Conservation (phyloP, 2,888 invertebrate genomes). For the Trichogramma evanescens region DNA sequence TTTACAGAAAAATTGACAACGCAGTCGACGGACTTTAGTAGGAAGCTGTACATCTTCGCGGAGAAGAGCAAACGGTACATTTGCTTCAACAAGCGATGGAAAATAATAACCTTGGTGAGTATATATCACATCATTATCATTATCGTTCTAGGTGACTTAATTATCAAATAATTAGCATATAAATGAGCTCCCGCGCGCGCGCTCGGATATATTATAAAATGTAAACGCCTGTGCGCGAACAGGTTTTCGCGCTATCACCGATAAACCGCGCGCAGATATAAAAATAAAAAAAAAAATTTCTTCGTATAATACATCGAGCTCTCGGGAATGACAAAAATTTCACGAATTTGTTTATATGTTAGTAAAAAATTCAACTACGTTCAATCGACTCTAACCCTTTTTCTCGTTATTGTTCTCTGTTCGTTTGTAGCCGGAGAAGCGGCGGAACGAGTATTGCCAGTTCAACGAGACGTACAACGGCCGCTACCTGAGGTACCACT, state of each 20-base stretch:
- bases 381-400: background rate
- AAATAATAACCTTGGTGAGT: conserved; percentile 64
- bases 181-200: too few species aligned
- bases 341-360: too few species aligned
- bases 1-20: conserved; percentile 62
- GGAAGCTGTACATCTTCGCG: conserved; percentile 61
- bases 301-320: background rate
- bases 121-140: background rate
- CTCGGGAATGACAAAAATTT: background rate
- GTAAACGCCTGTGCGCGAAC: too few species aligned
- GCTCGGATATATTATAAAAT: too few species aligned
- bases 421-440: conserved; percentile 51
- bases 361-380: too few species aligned
- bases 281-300: too few species aligned
- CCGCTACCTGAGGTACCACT: conserved; percentile 59
- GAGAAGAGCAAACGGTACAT: conserved; percentile 67
- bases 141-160: too few species aligned
- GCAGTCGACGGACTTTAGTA: conserved; percentile 55
- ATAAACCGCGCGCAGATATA: too few species aligned
- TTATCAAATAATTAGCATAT: too few species aligned
- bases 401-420: background rate
- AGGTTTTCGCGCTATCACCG: background rate
- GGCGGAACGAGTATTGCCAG: conserved; percentile 56
- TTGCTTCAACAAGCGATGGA: conserved; percentile 68
- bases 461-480: conserved; percentile 60